Evolutionary conservation across 2,888 invertebrate genomes (phyloP), one percentile per base, ranked within the genome.

Genomic region (Habrosyne pyritoides): DNA sequence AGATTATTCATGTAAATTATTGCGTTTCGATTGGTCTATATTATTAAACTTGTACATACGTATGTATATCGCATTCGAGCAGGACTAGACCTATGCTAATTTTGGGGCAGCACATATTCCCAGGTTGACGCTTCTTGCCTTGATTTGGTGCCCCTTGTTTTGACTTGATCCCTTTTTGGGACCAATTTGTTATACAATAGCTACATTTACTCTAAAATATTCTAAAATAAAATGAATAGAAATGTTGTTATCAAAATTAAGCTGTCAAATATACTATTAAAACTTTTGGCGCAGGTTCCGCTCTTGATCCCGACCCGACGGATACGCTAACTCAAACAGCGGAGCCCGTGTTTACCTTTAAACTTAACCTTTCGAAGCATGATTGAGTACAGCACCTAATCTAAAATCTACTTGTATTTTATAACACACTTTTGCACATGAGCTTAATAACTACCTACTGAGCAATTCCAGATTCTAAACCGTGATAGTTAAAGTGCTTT

Each of bases 1-100:
- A 52, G 56, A 60, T 61, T 60, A 63, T 57, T 60, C 63, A 57
- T 59, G 60, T 61, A 53, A 60, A 50, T 50, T 58, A 57, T 56
- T 60, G 61, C 57, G 57, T 55, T 61, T 57, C 52, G 53, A 53
- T 57, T 52, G 52, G 59, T 55, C 55, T 57, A 56, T 56, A 53
- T 56, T 49, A 10, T 48, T 54, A 53, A 59, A 54, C 52, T 24
- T 52, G 21, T 50, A 50, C 21, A 28, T 28, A 28, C 49, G 28
- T 49, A 49, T 12, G 28, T 50, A 50, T 21, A 18, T 28, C 28
- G 18, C 21, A 3, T 7, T 28, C 28, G 21, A 18, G 28, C 10
- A 28, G 10, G 50, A 28, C 10, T 12, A 28, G 50, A 30, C 50
- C 30, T 50, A 50, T 50, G 50, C 21, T 30, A 50, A 50, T 50